Percentiles rank a stretch among this genome's conserved stretches.
phyloP scores from a whole-genome alignment of 2,797 vertebrate genomes.

The Pantherophis alleghaniensis region DNA sequence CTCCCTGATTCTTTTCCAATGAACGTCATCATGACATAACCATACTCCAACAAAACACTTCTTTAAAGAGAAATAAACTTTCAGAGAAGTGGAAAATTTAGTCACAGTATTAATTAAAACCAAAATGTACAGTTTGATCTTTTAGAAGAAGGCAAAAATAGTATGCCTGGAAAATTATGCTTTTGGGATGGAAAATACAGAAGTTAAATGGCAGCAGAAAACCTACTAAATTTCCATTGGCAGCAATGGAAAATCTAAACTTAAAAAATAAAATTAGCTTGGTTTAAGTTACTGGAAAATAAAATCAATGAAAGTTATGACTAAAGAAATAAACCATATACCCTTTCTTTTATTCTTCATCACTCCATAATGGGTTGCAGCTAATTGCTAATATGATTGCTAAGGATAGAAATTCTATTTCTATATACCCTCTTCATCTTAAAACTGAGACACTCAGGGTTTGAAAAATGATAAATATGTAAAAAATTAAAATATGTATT shows the following conservation, averaged over 20 bases:
- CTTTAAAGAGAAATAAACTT: background rate
- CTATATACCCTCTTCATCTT: slow-evolving; percentile 29
- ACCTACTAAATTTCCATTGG: background rate
- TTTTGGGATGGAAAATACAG: background rate
- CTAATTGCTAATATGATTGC: slow-evolving; percentile 22
- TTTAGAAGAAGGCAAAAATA: background rate
- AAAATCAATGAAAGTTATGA: background rate
- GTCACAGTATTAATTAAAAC: background rate
- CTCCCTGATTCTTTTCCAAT: background rate
- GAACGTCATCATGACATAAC: background rate
- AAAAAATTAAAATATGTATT: background rate
- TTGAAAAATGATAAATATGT: background rate
- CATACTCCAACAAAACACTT: background rate
- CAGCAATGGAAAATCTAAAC: background rate
- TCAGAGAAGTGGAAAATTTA: background rate
- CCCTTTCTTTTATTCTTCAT: background rate
- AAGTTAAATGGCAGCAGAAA: background rate
- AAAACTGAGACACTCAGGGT: slow-evolving; percentile 23
- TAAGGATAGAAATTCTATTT: slow-evolving; percentile 47
- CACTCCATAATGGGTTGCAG: background rate
- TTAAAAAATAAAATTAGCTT: background rate
- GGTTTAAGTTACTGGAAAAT: background rate
- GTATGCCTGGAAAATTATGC: background rate
- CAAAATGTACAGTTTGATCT: background rate
- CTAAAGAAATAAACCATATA: background rate